A percentile compares a stretch with the other conserved stretches of the same genome.
Evolutionary conservation across 2,797 vertebrate genomes (phyloP).

Genomic region (Lophura swinhoii): DNA sequence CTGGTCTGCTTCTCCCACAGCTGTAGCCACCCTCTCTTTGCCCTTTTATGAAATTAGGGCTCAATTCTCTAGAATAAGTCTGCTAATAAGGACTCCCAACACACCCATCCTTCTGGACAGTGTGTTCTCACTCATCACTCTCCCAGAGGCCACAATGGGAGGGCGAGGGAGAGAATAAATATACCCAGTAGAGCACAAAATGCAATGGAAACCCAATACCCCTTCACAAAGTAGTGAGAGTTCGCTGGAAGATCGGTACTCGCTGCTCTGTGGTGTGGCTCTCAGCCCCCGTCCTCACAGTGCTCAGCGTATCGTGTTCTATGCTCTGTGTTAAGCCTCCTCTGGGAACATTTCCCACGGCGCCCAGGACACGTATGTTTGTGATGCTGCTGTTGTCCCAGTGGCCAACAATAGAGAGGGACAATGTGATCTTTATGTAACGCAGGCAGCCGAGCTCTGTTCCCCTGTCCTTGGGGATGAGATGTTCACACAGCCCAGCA

Average conservation of each 20-base stretch:
- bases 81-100: conserved; percentile 33
- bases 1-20: background rate
- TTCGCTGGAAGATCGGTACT: conserved; percentile 41
- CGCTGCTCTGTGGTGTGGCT: background rate
- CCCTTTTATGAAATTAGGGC: conserved; percentile 59
- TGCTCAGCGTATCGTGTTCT: conserved; percentile 63
- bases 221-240: conserved; percentile 65
- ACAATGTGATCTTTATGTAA: conserved; percentile 60
- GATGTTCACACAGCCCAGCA: background rate
- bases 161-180: background rate
- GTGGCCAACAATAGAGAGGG: conserved; percentile 54
- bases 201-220: conserved; percentile 65
- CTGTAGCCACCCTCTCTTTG: background rate
- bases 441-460: background rate
- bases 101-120: background rate
- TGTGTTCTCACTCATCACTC: background rate
- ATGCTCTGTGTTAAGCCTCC: conserved; percentile 53
- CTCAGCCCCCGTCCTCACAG: background rate
- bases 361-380: conserved; percentile 14
- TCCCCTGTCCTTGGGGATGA: background rate
- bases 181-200: conserved; percentile 8
- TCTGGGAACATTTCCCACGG: conserved; percentile 66
- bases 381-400: conserved; percentile 2
- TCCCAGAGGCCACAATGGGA: background rate
- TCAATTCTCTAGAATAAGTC: conserved; percentile 57